These are phyloP conservation scores for Pissodes strobi DNA, from an alignment of 1,140 invertebrate genomes.

Conservation along the genomic window DNA sequence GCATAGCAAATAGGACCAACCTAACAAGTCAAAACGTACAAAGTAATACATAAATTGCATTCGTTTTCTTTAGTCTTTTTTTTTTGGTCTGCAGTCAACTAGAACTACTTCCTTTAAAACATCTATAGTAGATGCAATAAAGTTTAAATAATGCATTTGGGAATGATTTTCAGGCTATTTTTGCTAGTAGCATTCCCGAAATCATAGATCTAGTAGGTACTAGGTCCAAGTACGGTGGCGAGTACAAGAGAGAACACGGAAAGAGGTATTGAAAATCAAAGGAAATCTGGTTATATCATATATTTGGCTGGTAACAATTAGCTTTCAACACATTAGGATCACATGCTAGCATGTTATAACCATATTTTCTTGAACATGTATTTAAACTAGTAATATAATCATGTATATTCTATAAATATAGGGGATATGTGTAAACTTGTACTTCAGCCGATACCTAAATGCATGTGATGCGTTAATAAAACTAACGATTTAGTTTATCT, in stretches of 20 bases:
- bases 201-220: conserved; percentile 98
- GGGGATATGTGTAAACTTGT: conserved; percentile 34
- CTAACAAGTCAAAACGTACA: no score
- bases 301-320: conserved; percentile 4
- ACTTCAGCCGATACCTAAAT: conserved; percentile 32
- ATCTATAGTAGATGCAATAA: neutral
- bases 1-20: no score
- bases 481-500: conserved; percentile 22
- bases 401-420: conserved; percentile 9
- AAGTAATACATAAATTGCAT: no score
- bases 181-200: conserved; percentile 98
- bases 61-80: no score
- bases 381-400: neutral
- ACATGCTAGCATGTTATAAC: conserved; percentile 19
- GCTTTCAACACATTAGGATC: conserved; percentile 10
- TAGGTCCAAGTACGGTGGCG: conserved; percentile 96
- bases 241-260: conserved; percentile 96
- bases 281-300: conserved; percentile 38
- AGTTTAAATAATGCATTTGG: conserved; percentile 33
- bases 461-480: conserved; percentile 23
- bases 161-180: conserved; percentile 81
- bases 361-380: conserved; percentile 18
- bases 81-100: no score
- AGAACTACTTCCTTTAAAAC: no score
- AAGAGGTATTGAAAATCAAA: conserved; percentile 78